Evolutionary conservation across 1,140 invertebrate species (phyloP), one percentile per base, ranked within the genome.

Genomic region (Cecropterus lyciades): DNA sequence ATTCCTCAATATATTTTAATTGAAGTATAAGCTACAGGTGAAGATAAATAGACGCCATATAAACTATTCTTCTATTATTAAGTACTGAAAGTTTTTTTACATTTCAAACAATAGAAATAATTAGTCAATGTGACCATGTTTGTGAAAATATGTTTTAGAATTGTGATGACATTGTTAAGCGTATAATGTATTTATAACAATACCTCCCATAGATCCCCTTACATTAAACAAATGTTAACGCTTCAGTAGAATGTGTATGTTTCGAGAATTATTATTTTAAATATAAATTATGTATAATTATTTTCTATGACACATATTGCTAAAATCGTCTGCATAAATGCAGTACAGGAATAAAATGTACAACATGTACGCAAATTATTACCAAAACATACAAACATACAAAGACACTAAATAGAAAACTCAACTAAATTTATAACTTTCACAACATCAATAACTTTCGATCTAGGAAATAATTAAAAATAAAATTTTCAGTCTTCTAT

Each of bases 401-500:
- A 63, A 16, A 51, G 37, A 67, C 43, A 20, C 16, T 52, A 60
- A 67, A n/a, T 65, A 57, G 48, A 63, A 74, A 72, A 46, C 67
- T 60, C 30, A 72, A 72, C 62, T 68, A 46, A 67, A 67, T 63
- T 1, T 13, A 40, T n/a, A 69, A 68, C 57, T 48, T 52, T 55
- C 49, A 70, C 57, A 76, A 79, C 70, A 72, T 72, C 24, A 6
- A 74, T 65, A 77, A 51, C 69, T 77, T 77, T 76, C 55, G 67
- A 70, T 67, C 71, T 79, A 82, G 63, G 76, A 84, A 85, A 84
- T 77, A 86, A 85, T 84, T 87, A 79, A 73, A 85, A 85, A 80
- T 79, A 80, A 87, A 87, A 80, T 77, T 79, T 78, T 91, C 88
- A 89, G 86, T 91, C 88, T 91, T 88, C 84, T 86, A 87, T 87